Evolutionary conservation across 2,113 vertebrate genomes (phyloP), one percentile per base, ranked within the genome.

Genomic region (Platichthys stellatus): DNA sequence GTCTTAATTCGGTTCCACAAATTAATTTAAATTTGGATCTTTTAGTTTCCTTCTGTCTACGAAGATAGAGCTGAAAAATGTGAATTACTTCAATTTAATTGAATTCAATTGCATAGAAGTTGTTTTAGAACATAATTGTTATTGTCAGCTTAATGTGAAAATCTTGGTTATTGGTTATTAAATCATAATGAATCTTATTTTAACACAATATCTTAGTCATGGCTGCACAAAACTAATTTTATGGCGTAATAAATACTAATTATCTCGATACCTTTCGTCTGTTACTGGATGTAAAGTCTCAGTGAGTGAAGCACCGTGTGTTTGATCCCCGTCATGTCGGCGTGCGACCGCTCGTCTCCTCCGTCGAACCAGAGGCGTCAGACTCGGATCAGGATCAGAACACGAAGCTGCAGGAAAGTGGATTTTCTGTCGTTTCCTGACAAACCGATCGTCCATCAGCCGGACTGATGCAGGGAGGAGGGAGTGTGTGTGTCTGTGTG

Each of bases 401-500:
- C 18, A 13, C 12, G 64, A 56, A 57, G 35, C 72, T 15, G 74
- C 63, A 23, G 74, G 76, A 31, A 77, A 77, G 83, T 76, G 49
- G 69, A 75, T 75, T 82, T 73, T 69, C 78, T 80, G 80, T 85
- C 62, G 12, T 63, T 63, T 20, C n/a, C 78, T 54, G 62, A 51
- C 75, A 56, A 63, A 54, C 26, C 53, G 3, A 56, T 72, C 83
- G 78, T 87, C 83, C 72, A 82, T 88, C 88, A 82, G 70, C 17
- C 62, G 62, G 23, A 74, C 78, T 87, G 77, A 89, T 87, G 78
- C 69, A 69, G 69, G 5, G 57, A 18, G 21, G 43, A 21, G 59
- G 2, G 2, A n/a, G 28, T 12, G 10, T 35, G 8, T 35, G 35
- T 15, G 45, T 47, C 6, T 31, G 6, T 31, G 31, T 7, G 6